Conservation (phyloP, 2,888 invertebrate species). For the Ernsta delagoae region DNA sequence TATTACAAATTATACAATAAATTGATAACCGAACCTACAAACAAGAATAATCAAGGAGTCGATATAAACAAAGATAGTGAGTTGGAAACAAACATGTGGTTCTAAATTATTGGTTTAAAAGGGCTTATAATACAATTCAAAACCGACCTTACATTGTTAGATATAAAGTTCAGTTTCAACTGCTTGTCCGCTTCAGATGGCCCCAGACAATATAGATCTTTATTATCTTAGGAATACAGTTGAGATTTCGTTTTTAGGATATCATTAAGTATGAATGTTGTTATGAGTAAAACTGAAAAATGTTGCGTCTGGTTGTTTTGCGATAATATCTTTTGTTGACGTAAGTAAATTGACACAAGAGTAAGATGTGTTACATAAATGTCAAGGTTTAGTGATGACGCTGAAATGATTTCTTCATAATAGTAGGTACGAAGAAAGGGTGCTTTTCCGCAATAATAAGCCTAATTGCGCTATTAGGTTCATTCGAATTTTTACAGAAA, state of each 20-base stretch:
- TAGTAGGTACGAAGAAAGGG: background rate
- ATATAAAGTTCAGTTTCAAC: constrained; percentile 15
- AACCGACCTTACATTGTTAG: background rate
- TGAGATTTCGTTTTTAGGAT: background rate
- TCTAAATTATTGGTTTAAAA: constrained; percentile 35
- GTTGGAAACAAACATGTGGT: constrained; percentile 53
- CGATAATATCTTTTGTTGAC: constrained; percentile 38
- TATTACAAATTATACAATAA: constrained; percentile 12
- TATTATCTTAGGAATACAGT: constrained; percentile 6
- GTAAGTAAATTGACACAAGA: constrained; percentile 38
- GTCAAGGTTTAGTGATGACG: constrained; percentile 41
- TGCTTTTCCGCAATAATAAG: too few relatives aligned
- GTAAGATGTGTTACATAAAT: constrained; percentile 36
- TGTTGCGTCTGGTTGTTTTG: constrained; percentile 48
- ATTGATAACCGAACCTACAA: constrained; percentile 36
- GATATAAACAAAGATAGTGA: constrained; percentile 57
- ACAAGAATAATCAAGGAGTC: constrained; percentile 41
- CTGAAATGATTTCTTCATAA: constrained; percentile 7
- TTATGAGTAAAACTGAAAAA: constrained; percentile 44
- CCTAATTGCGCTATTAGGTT: too few relatives aligned
- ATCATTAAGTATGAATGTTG: background rate
- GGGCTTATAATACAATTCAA: constrained; percentile 41
- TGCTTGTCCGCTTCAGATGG: background rate
- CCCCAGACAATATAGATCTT: background rate
- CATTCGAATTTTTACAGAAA: too few relatives aligned